Conservation (phyloP, 2,888 invertebrate genomes). For the Cerastis leucographa region DNA sequence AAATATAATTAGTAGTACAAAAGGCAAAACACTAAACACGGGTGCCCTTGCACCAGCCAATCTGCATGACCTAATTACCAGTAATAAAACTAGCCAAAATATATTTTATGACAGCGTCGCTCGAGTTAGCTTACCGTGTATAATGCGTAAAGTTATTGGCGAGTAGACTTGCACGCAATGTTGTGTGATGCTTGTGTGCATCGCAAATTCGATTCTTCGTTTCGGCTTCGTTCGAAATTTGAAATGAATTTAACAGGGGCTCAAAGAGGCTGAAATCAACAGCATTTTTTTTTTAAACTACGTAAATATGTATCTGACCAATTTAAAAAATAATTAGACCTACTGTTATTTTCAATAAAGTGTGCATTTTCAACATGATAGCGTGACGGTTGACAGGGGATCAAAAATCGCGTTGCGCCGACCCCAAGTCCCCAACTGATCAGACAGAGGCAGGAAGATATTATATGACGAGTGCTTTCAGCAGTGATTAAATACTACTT, state of each 20-base stretch:
- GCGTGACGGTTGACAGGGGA: not conserved
- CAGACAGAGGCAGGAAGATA: not conserved
- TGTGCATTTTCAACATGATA: not conserved
- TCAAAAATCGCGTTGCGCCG: not conserved
- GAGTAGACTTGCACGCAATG: constrained; percentile 35
- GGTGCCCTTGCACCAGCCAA: constrained; percentile 54
- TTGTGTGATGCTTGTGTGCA: constrained; percentile 25
- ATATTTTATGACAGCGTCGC: constrained; percentile 75
- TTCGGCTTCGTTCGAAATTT: constrained; percentile 30
- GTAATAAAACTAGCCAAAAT: constrained; percentile 72
- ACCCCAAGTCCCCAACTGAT: not conserved
- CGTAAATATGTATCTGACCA: not conserved
- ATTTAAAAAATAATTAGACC: not conserved
- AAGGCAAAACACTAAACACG: constrained; percentile 48
- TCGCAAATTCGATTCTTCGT: constrained; percentile 24
- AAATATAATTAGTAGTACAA: constrained; percentile 32
- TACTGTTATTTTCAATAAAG: not conserved
- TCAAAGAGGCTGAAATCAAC: not conserved
- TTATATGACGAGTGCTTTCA: not conserved
- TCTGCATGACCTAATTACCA: constrained; percentile 68
- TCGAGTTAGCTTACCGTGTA: constrained; percentile 57
- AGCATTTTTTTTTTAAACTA: not conserved
- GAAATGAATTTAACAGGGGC: constrained; percentile 18
- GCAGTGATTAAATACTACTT: not conserved
- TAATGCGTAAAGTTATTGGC: constrained; percentile 47